A percentile compares a stretch with the other conserved stretches of the same genome.
These are phyloP conservation scores for Ariolimax columbianus DNA, from an alignment of 2,888 invertebrate genomes.

Conservation along the genomic window DNA sequence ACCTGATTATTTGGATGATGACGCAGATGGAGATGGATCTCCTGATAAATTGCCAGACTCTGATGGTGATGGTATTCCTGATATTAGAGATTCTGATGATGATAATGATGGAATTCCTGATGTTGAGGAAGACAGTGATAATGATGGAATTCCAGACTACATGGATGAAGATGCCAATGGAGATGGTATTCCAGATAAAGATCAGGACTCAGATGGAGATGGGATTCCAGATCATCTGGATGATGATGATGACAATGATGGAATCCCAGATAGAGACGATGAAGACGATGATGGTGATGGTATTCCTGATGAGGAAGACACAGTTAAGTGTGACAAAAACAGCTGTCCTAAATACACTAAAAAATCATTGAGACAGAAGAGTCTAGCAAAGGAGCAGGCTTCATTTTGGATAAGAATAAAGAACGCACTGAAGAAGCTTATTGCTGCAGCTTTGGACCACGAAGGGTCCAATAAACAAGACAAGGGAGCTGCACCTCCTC, in stretches of 20 bases:
- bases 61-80: constrained; percentile 73
- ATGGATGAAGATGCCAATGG: constrained; percentile 69
- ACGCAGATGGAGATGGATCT: constrained; percentile 74
- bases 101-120: constrained; percentile 74
- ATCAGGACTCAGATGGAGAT: constrained; percentile 72
- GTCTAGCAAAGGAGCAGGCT: constrained; percentile 57
- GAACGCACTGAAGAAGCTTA: constrained; percentile 61
- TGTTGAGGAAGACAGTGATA: constrained; percentile 65
- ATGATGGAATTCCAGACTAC: constrained; percentile 69
- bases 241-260: constrained; percentile 71
- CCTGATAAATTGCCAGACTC: constrained; percentile 70
- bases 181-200: constrained; percentile 66
- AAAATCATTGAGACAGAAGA: constrained; percentile 45
- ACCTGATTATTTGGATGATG: constrained; percentile 64
- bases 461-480: constrained; percentile 36
- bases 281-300: constrained; percentile 71
- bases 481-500: background rate
- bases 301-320: constrained; percentile 69
- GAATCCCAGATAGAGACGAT: constrained; percentile 69
- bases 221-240: constrained; percentile 71
- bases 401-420: constrained; percentile 61
- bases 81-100: constrained; percentile 67
- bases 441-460: constrained; percentile 48
- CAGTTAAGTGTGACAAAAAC: constrained; percentile 57
- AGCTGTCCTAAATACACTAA: constrained; percentile 51